phyloP scores from a whole-genome alignment of 1,140 invertebrate genomes.

The Brachionus asplanchnoidis region DNA sequence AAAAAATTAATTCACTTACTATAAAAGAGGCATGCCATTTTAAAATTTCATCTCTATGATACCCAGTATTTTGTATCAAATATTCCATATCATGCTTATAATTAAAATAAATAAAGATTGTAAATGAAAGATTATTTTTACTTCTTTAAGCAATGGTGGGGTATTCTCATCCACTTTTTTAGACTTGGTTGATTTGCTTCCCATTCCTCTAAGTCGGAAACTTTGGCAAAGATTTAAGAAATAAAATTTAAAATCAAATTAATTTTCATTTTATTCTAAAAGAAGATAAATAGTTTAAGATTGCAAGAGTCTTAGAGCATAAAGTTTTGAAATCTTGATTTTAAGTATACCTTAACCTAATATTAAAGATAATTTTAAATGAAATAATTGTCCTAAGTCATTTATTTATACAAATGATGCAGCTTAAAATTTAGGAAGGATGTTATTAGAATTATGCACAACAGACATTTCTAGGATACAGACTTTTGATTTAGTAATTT shows the following conservation, averaged over 20 bases:
- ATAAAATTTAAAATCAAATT: not conserved
- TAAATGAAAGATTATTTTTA: not conserved
- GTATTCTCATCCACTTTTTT: not conserved
- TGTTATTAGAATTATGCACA: not conserved
- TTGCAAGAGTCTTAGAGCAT: not conserved
- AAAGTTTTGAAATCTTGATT: not conserved
- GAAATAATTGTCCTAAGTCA: not conserved
- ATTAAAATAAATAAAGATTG: not conserved
- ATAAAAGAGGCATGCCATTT: constrained; percentile 16
- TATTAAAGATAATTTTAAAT: not conserved
- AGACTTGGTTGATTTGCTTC: not conserved
- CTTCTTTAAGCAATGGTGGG: not conserved
- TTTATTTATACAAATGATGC: not conserved
- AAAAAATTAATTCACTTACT: not conserved
- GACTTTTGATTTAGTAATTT: not conserved
- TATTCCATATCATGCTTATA: not conserved
- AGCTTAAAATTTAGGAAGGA: not conserved
- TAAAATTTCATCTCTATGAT: constrained; percentile 33
- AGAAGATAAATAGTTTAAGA: not conserved
- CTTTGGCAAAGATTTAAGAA: not conserved
- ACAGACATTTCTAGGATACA: not conserved
- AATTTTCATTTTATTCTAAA: constrained; percentile 8
- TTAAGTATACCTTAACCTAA: not conserved
- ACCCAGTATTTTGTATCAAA: not conserved
- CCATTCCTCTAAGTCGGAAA: not conserved